phyloP scores from a whole-genome alignment of 2,113 vertebrate genomes.

The Anhinga anhinga region DNA sequence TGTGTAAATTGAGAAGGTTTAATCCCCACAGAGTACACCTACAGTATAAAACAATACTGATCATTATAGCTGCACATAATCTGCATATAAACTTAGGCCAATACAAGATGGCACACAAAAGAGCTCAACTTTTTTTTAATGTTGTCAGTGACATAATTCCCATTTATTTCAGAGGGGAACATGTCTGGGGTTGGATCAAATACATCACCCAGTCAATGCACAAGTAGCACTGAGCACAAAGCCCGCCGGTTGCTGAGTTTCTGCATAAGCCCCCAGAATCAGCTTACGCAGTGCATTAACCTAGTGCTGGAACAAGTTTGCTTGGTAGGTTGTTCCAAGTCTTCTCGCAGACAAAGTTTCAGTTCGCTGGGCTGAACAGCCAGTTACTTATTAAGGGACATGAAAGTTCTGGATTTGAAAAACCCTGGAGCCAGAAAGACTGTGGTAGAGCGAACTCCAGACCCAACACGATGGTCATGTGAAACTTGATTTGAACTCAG shows the following conservation, averaged over 20 bases:
- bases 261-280: background rate
- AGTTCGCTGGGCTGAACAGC: background rate
- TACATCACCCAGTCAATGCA: accelerated
- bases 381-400: background rate
- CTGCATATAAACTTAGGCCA: background rate
- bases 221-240: background rate
- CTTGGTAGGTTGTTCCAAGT: background rate
- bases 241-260: background rate
- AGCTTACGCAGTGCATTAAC: background rate
- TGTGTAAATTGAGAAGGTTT: background rate
- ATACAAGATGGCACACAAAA: background rate
- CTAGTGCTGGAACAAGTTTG: background rate
- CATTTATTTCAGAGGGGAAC: background rate
- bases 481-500: background rate
- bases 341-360: background rate
- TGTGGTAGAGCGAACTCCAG: background rate
- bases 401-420: background rate
- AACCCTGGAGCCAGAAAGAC: background rate
- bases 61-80: background rate
- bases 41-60: background rate
- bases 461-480: accelerated
- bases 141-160: background rate
- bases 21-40: background rate
- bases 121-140: accelerated
- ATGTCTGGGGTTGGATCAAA: background rate